Conservation (phyloP, 2,888 invertebrate species). For the Tenthredo notha region DNA sequence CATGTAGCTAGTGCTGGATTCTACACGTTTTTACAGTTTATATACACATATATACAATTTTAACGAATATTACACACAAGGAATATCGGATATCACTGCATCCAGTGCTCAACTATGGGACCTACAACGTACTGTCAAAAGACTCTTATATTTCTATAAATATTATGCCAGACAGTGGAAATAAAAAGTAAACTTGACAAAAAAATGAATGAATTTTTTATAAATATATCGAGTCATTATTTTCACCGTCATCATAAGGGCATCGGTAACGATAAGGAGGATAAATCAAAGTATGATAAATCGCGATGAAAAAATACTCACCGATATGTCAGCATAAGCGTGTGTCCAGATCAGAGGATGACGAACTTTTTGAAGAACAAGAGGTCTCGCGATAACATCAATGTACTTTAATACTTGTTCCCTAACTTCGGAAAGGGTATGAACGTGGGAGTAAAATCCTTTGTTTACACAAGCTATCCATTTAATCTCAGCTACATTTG, state of each 20-base stretch:
- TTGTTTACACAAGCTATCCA: conserved; percentile 98
- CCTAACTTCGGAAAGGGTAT: conserved; percentile 96
- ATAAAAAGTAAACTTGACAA: not conserved
- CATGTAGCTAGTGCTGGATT: conserved; percentile 79
- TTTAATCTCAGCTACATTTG: conserved; percentile 92
- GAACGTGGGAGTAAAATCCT: conserved; percentile 97
- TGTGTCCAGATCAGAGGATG: conserved; percentile 97
- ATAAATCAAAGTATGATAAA: not conserved
- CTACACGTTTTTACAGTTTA: conserved; percentile 65
- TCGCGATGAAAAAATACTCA: conserved; percentile 73
- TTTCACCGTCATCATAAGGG: not conserved
- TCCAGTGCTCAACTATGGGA: not conserved
- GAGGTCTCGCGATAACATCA: conserved; percentile 93
- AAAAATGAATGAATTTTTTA: no score
- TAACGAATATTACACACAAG: conserved; percentile 8
- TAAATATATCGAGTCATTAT: not conserved
- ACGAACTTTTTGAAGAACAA: conserved; percentile 86
- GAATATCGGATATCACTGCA: conserved; percentile 24
- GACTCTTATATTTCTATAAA: not conserved
- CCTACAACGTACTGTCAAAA: conserved; percentile 3
- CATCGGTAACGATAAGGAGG: not conserved
- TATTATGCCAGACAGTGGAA: not conserved
- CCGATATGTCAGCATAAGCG: conserved; percentile 92
- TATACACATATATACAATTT: conserved; percentile 34
- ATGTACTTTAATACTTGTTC: conserved; percentile 98